Conservation (phyloP, 2,888 invertebrate genomes). For the Hartigia nigra region DNA sequence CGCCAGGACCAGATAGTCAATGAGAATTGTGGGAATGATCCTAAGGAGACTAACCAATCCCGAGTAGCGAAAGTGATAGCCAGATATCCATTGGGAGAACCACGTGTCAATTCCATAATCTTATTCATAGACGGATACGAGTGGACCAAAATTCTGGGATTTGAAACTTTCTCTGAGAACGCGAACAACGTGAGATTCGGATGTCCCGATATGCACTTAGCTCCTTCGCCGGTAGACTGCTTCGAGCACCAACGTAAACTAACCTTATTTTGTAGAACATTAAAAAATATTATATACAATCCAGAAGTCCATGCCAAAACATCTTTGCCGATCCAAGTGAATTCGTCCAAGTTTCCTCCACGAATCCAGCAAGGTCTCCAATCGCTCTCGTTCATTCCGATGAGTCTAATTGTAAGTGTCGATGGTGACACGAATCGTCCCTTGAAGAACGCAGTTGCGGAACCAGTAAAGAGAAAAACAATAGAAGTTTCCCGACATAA, state of each 20-base stretch:
- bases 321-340: constrained; percentile 54
- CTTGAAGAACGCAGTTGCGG: not conserved
- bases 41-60: constrained; percentile 48
- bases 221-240: constrained; percentile 47
- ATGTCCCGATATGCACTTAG: constrained; percentile 52
- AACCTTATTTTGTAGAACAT: constrained; percentile 35
- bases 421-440: not conserved
- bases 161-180: constrained; percentile 72
- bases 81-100: constrained; percentile 40
- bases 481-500: not conserved
- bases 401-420: not conserved
- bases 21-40: constrained; percentile 55
- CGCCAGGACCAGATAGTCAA: constrained; percentile 79
- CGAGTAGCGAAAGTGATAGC: constrained; percentile 48
- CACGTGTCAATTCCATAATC: constrained; percentile 46
- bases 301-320: constrained; percentile 56
- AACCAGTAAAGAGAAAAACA: not conserved
- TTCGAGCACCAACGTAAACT: constrained; percentile 39
- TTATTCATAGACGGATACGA: constrained; percentile 72
- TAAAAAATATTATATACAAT: constrained; percentile 48
- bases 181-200: constrained; percentile 68
- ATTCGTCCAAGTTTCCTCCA: constrained; percentile 49
- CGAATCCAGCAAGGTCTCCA: constrained; percentile 53
- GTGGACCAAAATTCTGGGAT: constrained; percentile 72
- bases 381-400: constrained; percentile 21